phyloP scores from a whole-genome alignment of 2,797 vertebrate genomes.

The Acestrorhynchus altus region DNA sequence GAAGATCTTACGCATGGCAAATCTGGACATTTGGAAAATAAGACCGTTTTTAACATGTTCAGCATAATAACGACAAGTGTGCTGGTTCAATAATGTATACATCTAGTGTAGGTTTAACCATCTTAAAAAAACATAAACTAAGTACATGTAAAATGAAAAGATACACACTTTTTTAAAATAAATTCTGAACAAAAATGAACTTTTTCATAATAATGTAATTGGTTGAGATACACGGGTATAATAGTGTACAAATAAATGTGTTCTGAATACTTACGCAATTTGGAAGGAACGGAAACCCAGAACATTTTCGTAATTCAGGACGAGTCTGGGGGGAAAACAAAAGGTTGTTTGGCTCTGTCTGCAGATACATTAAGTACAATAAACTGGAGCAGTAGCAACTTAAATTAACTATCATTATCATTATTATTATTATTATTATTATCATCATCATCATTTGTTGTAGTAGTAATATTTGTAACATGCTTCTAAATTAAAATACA shows the following conservation, averaged over 20 bases:
- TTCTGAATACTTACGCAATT: constrained; percentile 39
- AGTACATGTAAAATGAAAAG: too few species aligned
- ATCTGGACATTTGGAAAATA: constrained; percentile 63
- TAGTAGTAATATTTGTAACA: not conserved
- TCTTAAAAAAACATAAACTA: too few species aligned
- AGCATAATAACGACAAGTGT: not conserved
- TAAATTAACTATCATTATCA: too few species aligned
- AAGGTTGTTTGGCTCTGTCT: not conserved
- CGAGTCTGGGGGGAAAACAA: constrained; percentile 69
- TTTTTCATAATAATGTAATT: too few species aligned
- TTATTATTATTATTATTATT: too few species aligned
- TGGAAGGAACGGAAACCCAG: constrained; percentile 29
- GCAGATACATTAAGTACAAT: not conserved
- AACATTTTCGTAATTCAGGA: constrained; percentile 67
- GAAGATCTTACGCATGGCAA: constrained; percentile 73
- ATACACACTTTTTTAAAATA: too few species aligned
- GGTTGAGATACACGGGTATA: too few species aligned
- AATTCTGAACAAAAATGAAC: too few species aligned
- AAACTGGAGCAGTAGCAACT: not conserved
- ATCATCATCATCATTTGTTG: too few species aligned
- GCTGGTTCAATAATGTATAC: not conserved
- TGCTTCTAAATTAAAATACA: not conserved
- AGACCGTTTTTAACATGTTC: too few species aligned
- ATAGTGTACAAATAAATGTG: not conserved
- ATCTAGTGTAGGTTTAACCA: too few species aligned